phyloP scores from a whole-genome alignment of 1,140 invertebrate species.

The Pachypsylla venusta region DNA sequence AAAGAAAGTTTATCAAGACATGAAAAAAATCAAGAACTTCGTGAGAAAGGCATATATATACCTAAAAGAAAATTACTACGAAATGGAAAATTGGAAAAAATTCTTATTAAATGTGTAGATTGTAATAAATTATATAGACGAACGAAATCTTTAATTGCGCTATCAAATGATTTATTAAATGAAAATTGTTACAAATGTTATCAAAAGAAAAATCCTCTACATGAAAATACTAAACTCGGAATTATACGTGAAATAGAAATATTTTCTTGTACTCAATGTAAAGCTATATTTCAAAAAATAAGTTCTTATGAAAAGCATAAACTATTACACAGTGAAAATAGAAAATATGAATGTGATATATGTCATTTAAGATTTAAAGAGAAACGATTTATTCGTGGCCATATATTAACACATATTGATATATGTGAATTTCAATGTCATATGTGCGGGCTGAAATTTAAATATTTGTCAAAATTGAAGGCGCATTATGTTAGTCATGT shows the following conservation, averaged over 20 bases:
- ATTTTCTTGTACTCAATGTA: constrained; percentile 35
- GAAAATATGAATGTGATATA: constrained; percentile 15
- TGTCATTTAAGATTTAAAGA: not conserved
- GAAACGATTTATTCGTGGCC: not conserved
- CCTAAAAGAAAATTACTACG: not conserved
- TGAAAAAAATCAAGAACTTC: constrained; percentile 28
- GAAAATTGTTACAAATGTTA: not conserved
- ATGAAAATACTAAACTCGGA: not conserved
- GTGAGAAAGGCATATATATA: constrained; percentile 31
- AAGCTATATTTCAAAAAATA: constrained; percentile 16
- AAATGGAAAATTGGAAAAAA: not conserved
- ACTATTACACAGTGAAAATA: constrained; percentile 16
- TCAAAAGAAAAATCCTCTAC: not conserved
- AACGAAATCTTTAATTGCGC: not conserved
- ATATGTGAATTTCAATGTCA: not conserved
- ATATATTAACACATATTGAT: not conserved
- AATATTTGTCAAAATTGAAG: not conserved
- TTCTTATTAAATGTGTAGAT: constrained; percentile 29
- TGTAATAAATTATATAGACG: constrained; percentile 26
- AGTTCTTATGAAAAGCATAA: constrained; percentile 18
- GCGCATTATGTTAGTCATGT: not conserved
- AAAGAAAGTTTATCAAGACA: constrained; percentile 30
- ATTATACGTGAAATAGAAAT: not conserved
- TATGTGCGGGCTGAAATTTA: constrained; percentile 1
- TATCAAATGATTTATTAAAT: not conserved